These are phyloP conservation scores for Manis javanica DNA, from an alignment of 2,797 vertebrate species.

Conservation along the genomic window DNA sequence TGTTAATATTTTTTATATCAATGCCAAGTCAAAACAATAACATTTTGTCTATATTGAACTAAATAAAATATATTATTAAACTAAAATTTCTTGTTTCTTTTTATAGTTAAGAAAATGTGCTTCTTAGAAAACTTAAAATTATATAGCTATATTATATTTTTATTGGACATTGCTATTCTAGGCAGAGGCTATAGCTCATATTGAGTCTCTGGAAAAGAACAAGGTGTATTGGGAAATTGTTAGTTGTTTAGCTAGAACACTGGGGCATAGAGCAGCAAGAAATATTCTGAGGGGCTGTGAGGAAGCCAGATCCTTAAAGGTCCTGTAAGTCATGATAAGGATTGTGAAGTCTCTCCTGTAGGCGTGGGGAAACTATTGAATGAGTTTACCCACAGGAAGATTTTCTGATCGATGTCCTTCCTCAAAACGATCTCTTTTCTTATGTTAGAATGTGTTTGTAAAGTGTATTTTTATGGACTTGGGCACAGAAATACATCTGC, in stretches of 20 bases:
- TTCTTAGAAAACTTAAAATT: neutral
- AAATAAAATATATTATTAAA: slow-evolving; percentile 17
- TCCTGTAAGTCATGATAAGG: neutral
- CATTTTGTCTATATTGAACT: neutral
- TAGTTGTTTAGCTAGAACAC: neutral
- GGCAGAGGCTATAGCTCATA: neutral
- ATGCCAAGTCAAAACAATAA: neutral
- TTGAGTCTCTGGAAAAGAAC: slow-evolving; percentile 6
- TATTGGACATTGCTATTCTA: neutral
- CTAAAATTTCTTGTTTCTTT: slow-evolving; percentile 33
- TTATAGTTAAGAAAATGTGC: slow-evolving; percentile 22
- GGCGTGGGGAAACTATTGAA: neutral
- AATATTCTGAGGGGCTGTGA: neutral
- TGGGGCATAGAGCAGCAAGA: neutral
- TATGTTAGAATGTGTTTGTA: neutral
- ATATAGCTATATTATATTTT: neutral
- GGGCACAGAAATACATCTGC: neutral
- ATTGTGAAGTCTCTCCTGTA: slow-evolving; percentile 46
- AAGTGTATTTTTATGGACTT: slow-evolving; percentile 53
- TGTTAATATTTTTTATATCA: slow-evolving; percentile 13
- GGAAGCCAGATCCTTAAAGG: neutral
- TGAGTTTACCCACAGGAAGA: slow-evolving; percentile 53
- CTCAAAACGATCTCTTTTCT: slow-evolving; percentile 28
- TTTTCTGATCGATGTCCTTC: slow-evolving; percentile 58
- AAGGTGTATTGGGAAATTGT: neutral